Evolutionary conservation across 2,113 vertebrate species (phyloP), one percentile per base, ranked within the genome.

Genomic region (Macquaria australasica): DNA sequence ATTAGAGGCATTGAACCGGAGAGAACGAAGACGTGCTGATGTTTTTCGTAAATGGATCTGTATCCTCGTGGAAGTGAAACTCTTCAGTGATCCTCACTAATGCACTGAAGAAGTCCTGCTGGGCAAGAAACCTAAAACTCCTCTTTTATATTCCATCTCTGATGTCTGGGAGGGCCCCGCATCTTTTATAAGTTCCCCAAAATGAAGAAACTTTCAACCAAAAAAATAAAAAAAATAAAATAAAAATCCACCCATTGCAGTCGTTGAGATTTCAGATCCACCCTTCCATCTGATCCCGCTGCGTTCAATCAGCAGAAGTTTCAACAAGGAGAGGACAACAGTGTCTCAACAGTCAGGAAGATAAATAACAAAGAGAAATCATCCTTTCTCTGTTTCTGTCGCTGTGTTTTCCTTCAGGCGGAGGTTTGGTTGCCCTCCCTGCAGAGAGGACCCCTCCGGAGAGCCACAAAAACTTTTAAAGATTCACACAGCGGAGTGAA

Each of bases 301-400:
- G 81, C 1, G 43, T 23, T 73, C 45, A 41, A 21, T 69, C 73
- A 77, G 43, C 72, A 67, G 71, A 79, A 16, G 50, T 50, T 77
- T 56, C 63, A 11, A 25, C 14, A 6, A 15, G 51, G 14, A 20
- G 55, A 23, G 50, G 50, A 59, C 21, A 23, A 15, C 18, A 18
- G 69, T 39, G 20, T 37, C 69, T 16, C 64, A 15, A 28, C 68
- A 23, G 48, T 28, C 55, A 43, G 37, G 41, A 34, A 8, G 25
- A 76, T 31, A 63, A 62, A 34, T 6, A 45, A 21, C 14, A 21
- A 10, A 1, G 20, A 59, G 23, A 86, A 67, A 58, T 39, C 37
- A 64, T 37, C 21, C 43, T 9, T 43, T 55, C 41, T 74, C 20
- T 16, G 21, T 73, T 85, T 59, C 58, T 77, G 37, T 15, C 4